Conservation (phyloP, 2,113 vertebrate genomes). For the Nymphicus hollandicus region DNA sequence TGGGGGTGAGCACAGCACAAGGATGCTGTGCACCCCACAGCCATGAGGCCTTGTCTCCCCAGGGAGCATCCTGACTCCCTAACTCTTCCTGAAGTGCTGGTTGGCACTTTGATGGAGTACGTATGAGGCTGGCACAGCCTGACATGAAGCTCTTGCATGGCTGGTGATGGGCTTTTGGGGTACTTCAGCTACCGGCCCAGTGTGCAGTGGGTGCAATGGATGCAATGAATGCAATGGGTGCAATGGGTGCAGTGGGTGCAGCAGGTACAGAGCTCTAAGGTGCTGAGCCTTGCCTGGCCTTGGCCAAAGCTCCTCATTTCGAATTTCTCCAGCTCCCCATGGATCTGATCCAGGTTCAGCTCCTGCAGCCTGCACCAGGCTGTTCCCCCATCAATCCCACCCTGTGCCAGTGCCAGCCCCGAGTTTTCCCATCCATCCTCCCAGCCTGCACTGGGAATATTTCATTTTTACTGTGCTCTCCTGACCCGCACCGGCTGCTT, state of each 20-base stretch:
- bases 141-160: rapidly evolving
- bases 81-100: background rate
- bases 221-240: background rate
- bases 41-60: rapidly evolving
- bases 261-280: background rate
- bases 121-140: background rate
- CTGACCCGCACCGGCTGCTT: background rate
- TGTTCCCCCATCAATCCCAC: background rate
- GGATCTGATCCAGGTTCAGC: background rate
- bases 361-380: background rate
- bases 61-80: background rate
- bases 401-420: rapidly evolving
- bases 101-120: background rate
- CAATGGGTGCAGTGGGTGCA: too few species aligned
- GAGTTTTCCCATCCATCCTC: background rate
- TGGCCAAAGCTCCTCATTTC: background rate
- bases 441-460: background rate
- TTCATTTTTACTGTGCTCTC: background rate
- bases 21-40: rapidly evolving
- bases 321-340: rapidly evolving
- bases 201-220: rapidly evolving
- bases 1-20: background rate
- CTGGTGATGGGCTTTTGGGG: background rate
- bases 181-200: background rate
- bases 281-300: background rate